A percentile compares a stretch with the other conserved stretches of the same genome.
phyloP scores from a whole-genome alignment of 1,140 invertebrate species.

The Chymomyza costata region DNA sequence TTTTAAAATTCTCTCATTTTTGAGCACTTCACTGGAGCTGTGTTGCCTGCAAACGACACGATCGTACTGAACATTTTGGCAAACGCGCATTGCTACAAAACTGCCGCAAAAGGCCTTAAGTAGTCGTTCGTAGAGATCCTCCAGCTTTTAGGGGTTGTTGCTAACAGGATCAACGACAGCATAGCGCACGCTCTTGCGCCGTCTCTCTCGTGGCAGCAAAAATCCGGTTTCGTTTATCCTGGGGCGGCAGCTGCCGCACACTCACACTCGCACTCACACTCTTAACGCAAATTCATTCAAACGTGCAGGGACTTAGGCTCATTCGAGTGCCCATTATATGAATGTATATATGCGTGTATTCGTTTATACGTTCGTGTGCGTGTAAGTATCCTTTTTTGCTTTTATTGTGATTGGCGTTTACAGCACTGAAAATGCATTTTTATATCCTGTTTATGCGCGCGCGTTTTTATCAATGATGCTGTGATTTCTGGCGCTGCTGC shows the following conservation, averaged over 20 bases:
- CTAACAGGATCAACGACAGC: constrained; percentile 36
- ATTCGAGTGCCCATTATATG: constrained; percentile 41
- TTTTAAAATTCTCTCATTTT: not conserved
- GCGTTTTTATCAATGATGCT: constrained; percentile 45
- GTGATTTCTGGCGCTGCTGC: constrained; percentile 39
- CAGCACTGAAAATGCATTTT: constrained; percentile 63
- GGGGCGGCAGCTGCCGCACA: constrained; percentile 48
- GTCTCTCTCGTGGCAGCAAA: constrained; percentile 26
- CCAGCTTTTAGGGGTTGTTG: constrained; percentile 51
- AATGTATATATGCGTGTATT: constrained; percentile 22
- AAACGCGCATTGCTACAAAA: constrained; percentile 56
- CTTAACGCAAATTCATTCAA: constrained; percentile 41
- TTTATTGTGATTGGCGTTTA: constrained; percentile 40
- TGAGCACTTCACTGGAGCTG: constrained; percentile 8
- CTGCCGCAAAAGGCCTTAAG: constrained; percentile 52
- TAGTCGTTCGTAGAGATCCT: constrained; percentile 50
- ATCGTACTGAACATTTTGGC: constrained; percentile 55
- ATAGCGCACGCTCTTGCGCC: constrained; percentile 13
- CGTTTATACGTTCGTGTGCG: constrained; percentile 13
- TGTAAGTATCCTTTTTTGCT: constrained; percentile 43
- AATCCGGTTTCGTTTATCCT: constrained; percentile 59
- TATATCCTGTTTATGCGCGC: constrained; percentile 70
- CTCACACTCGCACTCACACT: constrained; percentile 1
- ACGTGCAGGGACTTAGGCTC: constrained; percentile 44
- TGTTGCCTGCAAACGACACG: constrained; percentile 32